These are phyloP conservation scores for Hippopotamyrus pictus DNA, from an alignment of 2,797 vertebrate species.

Conservation along the genomic window DNA sequence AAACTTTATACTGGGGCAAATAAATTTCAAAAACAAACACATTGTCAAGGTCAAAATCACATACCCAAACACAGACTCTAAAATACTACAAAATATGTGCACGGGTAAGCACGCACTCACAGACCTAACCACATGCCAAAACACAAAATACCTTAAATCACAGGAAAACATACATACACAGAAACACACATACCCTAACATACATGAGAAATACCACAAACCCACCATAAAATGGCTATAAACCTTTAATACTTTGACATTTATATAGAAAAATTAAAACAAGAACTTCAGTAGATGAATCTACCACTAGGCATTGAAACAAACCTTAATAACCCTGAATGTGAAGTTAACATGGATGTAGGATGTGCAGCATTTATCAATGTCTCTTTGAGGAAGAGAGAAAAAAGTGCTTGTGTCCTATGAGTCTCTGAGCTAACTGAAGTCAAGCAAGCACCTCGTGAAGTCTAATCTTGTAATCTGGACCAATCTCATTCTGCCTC, in stretches of 20 bases:
- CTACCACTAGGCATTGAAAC: neutral
- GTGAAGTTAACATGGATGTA: neutral
- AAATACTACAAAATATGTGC: neutral
- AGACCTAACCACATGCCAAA: neutral
- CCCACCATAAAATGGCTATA: neutral
- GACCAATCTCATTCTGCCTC: neutral
- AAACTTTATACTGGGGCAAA: neutral
- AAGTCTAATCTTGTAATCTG: neutral
- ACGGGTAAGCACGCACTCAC: neutral
- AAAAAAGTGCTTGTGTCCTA: neutral
- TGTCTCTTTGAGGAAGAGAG: neutral
- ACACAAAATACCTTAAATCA: neutral
- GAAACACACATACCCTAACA: neutral
- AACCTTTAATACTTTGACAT: neutral
- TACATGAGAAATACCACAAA: neutral
- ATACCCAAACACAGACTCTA: neutral
- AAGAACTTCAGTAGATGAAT: neutral
- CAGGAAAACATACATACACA: neutral
- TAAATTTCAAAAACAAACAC: neutral
- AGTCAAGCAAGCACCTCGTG: neutral
- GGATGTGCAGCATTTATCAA: neutral
- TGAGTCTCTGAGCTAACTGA: neutral
- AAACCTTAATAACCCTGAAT: neutral
- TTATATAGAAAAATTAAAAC: neutral
- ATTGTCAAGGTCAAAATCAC: neutral